phyloP scores from a whole-genome alignment of 2,888 invertebrate genomes.

The Euzophera pinguis region DNA sequence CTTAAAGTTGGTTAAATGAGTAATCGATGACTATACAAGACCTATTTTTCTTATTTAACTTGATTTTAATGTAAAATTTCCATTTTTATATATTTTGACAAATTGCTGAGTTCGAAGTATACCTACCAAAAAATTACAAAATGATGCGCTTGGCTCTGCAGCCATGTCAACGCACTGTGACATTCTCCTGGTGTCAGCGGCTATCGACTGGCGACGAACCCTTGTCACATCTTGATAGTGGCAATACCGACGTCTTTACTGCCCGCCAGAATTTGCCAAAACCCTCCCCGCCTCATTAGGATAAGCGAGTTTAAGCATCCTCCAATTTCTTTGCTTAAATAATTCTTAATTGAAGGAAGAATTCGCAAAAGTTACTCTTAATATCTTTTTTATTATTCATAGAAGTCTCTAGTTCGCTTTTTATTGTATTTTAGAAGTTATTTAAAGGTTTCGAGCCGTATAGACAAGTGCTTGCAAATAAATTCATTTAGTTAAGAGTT shows the following conservation, averaged over 20 bases:
- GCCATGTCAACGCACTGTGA: slow-evolving; percentile 45
- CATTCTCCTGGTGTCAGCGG: slow-evolving; percentile 33
- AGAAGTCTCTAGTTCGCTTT: not conserved
- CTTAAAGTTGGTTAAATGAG: too few species aligned
- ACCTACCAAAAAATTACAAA: not conserved
- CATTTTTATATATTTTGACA: too few species aligned
- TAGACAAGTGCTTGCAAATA: not conserved
- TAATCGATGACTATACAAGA: too few species aligned
- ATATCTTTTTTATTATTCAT: slow-evolving; percentile 11
- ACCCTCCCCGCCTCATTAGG: slow-evolving; percentile 18
- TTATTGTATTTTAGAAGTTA: not conserved
- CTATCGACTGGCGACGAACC: slow-evolving; percentile 43
- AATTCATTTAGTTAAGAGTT: not conserved
- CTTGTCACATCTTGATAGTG: slow-evolving; percentile 42
- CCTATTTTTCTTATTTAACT: too few species aligned
- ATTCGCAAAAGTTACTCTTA: slow-evolving; percentile 10
- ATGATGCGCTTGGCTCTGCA: not conserved
- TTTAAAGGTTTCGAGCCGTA: not conserved
- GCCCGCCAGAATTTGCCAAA: slow-evolving; percentile 27
- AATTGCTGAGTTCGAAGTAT: too few species aligned
- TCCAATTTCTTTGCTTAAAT: slow-evolving; percentile 20
- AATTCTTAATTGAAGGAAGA: slow-evolving; percentile 30
- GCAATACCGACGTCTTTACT: slow-evolving; percentile 64
- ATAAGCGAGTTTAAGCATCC: slow-evolving; percentile 13
- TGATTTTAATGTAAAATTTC: too few species aligned